Conservation (phyloP, 2,797 vertebrate genomes). For the Dromococcyx pavoninus region DNA sequence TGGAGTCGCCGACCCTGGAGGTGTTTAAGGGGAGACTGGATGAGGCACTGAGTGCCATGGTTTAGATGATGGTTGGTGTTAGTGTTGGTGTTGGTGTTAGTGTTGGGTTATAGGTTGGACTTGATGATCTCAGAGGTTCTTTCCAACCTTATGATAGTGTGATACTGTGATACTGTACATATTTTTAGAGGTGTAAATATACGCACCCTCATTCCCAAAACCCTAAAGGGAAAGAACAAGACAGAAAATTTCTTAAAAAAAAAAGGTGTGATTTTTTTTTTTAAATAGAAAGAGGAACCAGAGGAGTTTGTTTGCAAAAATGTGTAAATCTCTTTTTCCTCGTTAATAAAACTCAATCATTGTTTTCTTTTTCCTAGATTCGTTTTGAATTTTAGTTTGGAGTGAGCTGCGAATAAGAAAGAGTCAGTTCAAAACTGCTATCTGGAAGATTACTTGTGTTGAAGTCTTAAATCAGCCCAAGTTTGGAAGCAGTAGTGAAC, state of each 20-base stretch:
- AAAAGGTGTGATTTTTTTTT: neutral
- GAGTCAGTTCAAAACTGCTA: neutral
- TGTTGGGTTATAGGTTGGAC: too few species aligned
- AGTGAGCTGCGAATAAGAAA: neutral
- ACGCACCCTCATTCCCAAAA: accelerated
- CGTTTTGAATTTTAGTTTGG: neutral
- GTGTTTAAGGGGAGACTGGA: too few species aligned
- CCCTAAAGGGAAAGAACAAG: neutral
- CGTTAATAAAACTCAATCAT: neutral
- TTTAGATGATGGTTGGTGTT: too few species aligned
- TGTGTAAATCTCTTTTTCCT: neutral
- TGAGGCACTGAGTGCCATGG: too few species aligned
- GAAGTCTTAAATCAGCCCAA: neutral
- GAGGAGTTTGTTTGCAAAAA: neutral
- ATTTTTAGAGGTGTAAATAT: neutral
- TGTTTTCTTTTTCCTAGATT: neutral
- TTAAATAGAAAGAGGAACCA: too few species aligned
- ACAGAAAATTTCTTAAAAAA: neutral
- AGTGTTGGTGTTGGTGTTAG: too few species aligned
- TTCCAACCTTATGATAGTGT: too few species aligned
- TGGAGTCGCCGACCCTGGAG: too few species aligned
- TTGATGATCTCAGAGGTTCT: too few species aligned
- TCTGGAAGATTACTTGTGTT: neutral
- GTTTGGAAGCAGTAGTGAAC: neutral
- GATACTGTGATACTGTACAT: too few species aligned